Percentiles rank a stretch among this genome's conserved stretches.
Evolutionary conservation across 2,113 vertebrate species (phyloP).

Genomic region (Charadrius vociferus): DNA sequence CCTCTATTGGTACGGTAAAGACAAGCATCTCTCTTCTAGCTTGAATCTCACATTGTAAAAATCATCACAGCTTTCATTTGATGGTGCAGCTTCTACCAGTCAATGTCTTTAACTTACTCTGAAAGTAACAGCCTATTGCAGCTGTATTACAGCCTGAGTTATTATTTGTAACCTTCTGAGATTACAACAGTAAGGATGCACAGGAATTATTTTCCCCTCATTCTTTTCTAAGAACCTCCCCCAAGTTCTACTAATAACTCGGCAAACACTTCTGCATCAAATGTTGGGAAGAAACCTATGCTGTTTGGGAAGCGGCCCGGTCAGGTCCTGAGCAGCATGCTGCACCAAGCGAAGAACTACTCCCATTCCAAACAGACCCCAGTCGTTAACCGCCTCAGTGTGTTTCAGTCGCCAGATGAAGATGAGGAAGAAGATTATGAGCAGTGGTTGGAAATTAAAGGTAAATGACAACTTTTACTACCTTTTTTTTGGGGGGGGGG

Average conservation of each 20-base stretch:
- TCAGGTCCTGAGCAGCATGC: slow-evolving; percentile 83
- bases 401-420: slow-evolving; percentile 91
- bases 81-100: background rate
- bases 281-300: slow-evolving; percentile 75
- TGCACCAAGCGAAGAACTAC: slow-evolving; percentile 87
- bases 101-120: background rate
- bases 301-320: slow-evolving; percentile 84
- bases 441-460: slow-evolving; percentile 85
- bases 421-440: slow-evolving; percentile 89
- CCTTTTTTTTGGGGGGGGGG: too few relatives aligned
- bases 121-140: background rate
- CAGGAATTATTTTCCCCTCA: background rate
- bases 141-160: background rate
- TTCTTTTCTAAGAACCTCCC: slow-evolving; percentile 47
- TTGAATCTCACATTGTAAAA: background rate
- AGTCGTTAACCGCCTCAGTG: slow-evolving; percentile 82
- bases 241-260: slow-evolving; percentile 56
- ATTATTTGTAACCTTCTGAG: background rate
- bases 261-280: slow-evolving; percentile 40
- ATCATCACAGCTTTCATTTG: background rate
- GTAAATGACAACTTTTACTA: slow-evolving; percentile 26
- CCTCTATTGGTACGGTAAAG: background rate
- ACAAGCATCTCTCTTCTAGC: background rate
- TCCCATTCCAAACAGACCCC: slow-evolving; percentile 84
- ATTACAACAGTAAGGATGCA: background rate